phyloP scores from a whole-genome alignment of 2,113 vertebrate species.

The Psittacus erithacus region DNA sequence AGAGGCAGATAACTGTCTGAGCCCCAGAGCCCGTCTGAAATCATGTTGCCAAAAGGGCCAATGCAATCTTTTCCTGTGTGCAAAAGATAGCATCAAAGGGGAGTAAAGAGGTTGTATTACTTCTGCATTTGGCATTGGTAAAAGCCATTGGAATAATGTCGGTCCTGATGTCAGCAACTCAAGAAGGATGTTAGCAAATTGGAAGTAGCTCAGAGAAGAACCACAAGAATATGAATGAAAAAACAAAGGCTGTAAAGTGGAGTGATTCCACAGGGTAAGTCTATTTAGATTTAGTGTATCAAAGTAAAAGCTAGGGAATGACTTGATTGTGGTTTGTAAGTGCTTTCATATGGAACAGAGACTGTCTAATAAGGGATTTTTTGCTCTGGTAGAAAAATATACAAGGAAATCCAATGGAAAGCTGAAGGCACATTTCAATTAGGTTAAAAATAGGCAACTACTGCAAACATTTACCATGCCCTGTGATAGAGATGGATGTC shows the following conservation, averaged over 20 bases:
- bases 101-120: background rate
- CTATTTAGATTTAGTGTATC: constrained; percentile 7
- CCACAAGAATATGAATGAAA: background rate
- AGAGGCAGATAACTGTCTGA: background rate
- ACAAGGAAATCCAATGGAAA: background rate
- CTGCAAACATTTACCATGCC: background rate
- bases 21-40: background rate
- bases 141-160: background rate
- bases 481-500: background rate
- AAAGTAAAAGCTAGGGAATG: constrained; percentile 22
- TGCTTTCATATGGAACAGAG: constrained; percentile 1
- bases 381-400: background rate
- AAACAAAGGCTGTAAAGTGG: background rate
- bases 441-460: background rate
- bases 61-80: background rate
- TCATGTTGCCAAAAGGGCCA: fast-evolving
- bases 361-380: background rate
- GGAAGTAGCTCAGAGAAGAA: background rate
- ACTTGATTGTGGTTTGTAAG: constrained; percentile 40
- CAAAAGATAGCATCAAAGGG: background rate
- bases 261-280: background rate
- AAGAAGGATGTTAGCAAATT: background rate
- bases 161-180: background rate
- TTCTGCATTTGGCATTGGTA: background rate
- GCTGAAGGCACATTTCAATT: background rate